These are phyloP conservation scores for Brachymystax lenok DNA, from an alignment of 2,797 vertebrate species.

Conservation along the genomic window DNA sequence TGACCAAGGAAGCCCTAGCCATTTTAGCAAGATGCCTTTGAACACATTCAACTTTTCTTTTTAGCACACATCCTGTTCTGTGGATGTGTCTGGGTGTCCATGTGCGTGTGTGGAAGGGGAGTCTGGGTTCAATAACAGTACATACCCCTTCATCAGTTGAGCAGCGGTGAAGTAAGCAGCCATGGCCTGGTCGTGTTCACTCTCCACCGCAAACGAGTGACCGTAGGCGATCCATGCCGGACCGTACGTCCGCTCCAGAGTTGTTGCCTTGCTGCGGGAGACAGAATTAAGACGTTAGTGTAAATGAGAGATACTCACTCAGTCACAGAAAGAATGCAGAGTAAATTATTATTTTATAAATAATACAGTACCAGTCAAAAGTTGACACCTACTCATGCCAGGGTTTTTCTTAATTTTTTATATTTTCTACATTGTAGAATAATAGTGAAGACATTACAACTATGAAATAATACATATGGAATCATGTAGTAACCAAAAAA, in stretches of 20 bases:
- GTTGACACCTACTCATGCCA: no score
- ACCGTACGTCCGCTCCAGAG: slow-evolving; percentile 93
- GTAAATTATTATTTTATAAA: no score
- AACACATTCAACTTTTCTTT: not conserved
- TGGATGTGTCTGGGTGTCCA: not conserved
- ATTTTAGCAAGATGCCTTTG: not conserved
- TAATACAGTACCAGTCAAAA: no score
- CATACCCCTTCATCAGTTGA: slow-evolving; percentile 98
- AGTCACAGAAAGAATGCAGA: not conserved
- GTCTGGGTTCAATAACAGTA: not conserved
- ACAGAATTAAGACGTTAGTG: not conserved
- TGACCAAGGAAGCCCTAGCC: not conserved
- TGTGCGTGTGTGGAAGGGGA: not conserved
- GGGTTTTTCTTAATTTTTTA: no score
- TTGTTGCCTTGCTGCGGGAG: slow-evolving; percentile 90
- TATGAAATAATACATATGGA: no score
- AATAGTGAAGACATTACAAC: no score
- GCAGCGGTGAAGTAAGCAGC: slow-evolving; percentile 98
- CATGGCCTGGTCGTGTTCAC: slow-evolving; percentile 98
- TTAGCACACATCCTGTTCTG: not conserved
- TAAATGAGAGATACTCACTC: not conserved
- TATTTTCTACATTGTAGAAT: no score
- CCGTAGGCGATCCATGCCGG: slow-evolving; percentile 98
- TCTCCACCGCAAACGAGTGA: slow-evolving; percentile 97
- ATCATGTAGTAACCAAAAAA: no score